Base-by-base conservation (phyloP, 2,888 invertebrate genomes). In the Zhengitettix transpicula region DNA sequence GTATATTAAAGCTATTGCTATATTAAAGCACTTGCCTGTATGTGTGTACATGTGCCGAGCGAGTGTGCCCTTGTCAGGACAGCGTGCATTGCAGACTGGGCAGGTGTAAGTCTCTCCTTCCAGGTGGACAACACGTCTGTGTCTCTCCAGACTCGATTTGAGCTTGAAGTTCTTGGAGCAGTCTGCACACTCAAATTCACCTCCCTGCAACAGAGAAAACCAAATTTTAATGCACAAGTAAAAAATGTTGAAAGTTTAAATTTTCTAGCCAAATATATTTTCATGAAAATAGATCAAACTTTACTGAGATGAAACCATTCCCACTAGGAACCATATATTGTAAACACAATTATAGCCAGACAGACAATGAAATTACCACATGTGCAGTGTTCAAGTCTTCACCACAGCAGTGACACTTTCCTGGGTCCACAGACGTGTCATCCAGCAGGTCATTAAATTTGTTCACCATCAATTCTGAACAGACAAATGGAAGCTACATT, bases 141-240 rank as follows among this genome's bases (percentile, higher is more conserved):
- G 90, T 10, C 82, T 77, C 55, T 81, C 77, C 62, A 83, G 78
- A 65, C 81, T 84, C 40, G 79, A 75, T 68, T 81, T 77, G 44
- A 84, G 81, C 67, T 83, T 81, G 68, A 89, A 91, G 7, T 83
- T 80, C 69, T 89, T 86, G 12, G 80, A 78, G 67, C 91, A 92
- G 65, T 81, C 70, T 0, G 70, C 67, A 67, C 82, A 82, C 63
- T 77, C 73, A 66, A 73, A 75, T 56, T 78, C 73, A 9, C 81
- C 81, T n/a, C 70, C 70, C 77, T 77, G 63, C 40, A 69, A 68
- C 60, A 59, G 59, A 67, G 28, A 7, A 28, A 28, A 28, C 28
- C 3, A n/a, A n/a, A n/a, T n/a, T n/a, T n/a, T n/a, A n/a, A n/a
- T n/a, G n/a, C n/a, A n/a, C n/a, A n/a, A n/a, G n/a, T n/a, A n/a